A percentile compares a stretch with the other conserved stretches of the same genome.
These are phyloP conservation scores for Brienomyrus longianalis DNA, from an alignment of 2,113 vertebrate species.

Conservation along the genomic window DNA sequence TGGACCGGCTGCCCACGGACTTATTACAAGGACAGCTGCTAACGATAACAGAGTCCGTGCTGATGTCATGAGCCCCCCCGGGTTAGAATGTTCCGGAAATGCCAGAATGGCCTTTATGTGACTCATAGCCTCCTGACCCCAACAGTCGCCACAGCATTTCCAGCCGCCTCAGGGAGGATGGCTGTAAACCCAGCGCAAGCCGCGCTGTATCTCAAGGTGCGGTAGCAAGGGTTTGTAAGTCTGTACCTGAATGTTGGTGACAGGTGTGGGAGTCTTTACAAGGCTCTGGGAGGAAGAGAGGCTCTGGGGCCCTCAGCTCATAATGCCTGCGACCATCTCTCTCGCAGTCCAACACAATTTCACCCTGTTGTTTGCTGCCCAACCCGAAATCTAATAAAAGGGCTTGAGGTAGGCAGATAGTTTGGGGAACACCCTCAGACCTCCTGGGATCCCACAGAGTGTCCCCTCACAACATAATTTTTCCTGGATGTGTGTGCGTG, in stretches of 20 bases:
- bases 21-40: background rate
- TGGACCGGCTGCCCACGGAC: background rate
- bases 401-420: background rate
- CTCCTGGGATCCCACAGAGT: background rate
- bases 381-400: background rate
- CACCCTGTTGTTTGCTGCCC: background rate
- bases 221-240: background rate
- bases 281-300: background rate
- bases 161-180: background rate
- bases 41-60: background rate
- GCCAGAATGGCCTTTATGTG: conserved; percentile 3
- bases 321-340: background rate
- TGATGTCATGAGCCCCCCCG: background rate
- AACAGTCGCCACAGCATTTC: background rate
- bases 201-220: background rate
- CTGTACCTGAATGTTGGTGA: background rate
- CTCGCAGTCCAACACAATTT: background rate
- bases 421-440: background rate
- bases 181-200: background rate
- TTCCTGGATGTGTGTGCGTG: background rate
- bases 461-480: background rate
- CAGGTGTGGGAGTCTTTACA: background rate
- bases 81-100: background rate
- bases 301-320: background rate
- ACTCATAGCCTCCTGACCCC: background rate